These are phyloP conservation scores for Macquaria australasica DNA, from an alignment of 2,113 vertebrate genomes.

Conservation along the genomic window DNA sequence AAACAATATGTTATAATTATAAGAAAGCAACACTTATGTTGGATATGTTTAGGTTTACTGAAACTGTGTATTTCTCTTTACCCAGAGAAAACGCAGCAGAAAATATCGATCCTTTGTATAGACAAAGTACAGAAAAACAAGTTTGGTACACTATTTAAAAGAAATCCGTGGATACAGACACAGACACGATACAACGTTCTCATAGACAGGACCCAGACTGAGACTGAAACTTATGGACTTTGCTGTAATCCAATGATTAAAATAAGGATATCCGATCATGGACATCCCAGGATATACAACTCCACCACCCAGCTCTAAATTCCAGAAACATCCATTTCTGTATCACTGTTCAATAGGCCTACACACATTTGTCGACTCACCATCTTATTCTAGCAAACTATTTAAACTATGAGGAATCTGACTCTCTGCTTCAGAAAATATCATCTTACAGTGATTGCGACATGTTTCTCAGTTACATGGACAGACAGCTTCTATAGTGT, in stretches of 20 bases:
- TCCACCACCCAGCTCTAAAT: not conserved
- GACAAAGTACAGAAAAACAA: not conserved
- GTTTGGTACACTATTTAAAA: too few relatives aligned
- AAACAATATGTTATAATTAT: not conserved
- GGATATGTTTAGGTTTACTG: not conserved
- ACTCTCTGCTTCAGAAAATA: conserved; percentile 15
- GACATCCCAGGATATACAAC: not conserved
- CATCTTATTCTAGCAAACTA: not conserved
- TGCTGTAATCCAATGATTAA: conserved; percentile 3
- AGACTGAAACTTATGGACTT: not conserved
- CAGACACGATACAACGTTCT: not conserved
- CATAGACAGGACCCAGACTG: not conserved
- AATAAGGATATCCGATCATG: not conserved
- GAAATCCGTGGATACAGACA: too few relatives aligned
- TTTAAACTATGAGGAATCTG: not conserved
- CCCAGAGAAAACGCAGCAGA: not conserved
- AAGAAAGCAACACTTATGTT: not conserved
- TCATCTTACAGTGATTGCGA: conserved; percentile 53
- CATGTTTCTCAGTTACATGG: conserved; percentile 31
- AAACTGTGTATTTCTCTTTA: not conserved
- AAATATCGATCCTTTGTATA: not conserved
- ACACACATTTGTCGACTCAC: not conserved
- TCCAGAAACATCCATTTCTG: not conserved
- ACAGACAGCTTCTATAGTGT: conserved; percentile 48
- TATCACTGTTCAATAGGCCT: not conserved